These are phyloP conservation scores for Drosophila monieri DNA, from an alignment of 2,888 invertebrate species.

Conservation along the genomic window DNA sequence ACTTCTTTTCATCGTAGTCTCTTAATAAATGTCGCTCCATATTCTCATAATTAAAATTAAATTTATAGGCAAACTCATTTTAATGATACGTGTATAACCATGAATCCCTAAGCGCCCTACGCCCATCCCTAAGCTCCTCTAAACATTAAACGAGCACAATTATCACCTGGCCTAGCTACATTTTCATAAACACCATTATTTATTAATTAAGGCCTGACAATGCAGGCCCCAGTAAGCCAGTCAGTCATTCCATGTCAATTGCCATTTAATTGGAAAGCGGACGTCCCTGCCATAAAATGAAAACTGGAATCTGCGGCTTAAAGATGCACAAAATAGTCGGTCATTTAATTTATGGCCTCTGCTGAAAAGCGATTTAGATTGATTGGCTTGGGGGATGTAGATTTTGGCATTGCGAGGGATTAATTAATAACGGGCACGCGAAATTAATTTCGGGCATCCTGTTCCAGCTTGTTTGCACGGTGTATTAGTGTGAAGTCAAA, in stretches of 20 bases:
- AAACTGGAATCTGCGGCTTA: constrained; percentile 4
- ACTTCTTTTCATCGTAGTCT: not conserved
- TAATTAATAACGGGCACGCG: constrained; percentile 50
- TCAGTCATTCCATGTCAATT: constrained; percentile 37
- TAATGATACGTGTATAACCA: too few relatives aligned
- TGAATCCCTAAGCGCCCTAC: not conserved
- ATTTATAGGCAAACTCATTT: too few relatives aligned
- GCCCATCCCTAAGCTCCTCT: not conserved
- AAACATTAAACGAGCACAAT: constrained; percentile 45
- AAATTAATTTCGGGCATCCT: constrained; percentile 26
- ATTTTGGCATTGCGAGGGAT: constrained; percentile 4
- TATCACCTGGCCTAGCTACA: constrained; percentile 46
- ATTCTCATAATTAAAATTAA: too few relatives aligned
- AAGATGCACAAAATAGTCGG: constrained; percentile 43
- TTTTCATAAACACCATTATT: constrained; percentile 71
- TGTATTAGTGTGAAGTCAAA: constrained; percentile 28
- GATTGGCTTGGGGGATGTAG: constrained; percentile 50
- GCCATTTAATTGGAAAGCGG: constrained; percentile 42
- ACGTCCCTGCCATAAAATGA: constrained; percentile 22
- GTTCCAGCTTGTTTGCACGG: constrained; percentile 3
- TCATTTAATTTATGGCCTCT: constrained; percentile 68
- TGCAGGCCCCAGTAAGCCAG: constrained; percentile 11
- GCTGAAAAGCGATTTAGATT: constrained; percentile 76
- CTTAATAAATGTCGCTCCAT: too few relatives aligned
- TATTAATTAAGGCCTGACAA: constrained; percentile 61